Evolutionary conservation across 1,140 invertebrate species (phyloP).

Genomic region (Neodiprion lecontei): DNA sequence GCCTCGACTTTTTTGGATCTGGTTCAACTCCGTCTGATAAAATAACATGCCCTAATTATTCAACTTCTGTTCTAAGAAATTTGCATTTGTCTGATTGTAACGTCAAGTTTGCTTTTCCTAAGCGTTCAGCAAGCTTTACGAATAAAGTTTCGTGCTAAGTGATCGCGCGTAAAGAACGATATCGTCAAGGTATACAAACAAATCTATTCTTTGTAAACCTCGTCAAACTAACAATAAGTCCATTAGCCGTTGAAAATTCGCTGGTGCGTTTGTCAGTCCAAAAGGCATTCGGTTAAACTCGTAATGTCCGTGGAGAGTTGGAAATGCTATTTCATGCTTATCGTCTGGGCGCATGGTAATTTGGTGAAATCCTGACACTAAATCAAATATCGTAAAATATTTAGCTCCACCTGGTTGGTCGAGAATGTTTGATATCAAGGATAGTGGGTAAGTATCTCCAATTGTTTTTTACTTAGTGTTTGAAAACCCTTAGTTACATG

Average conservation of each 20-base stretch:
- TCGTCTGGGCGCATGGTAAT: background rate
- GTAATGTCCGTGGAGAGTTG: no score
- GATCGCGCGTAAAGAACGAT: no score
- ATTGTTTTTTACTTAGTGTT: slow-evolving; percentile 9
- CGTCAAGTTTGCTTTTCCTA: slow-evolving; percentile 7
- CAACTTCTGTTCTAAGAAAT: background rate
- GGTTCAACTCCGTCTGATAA: slow-evolving; percentile 29
- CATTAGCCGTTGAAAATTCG: background rate
- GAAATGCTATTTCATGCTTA: no score
- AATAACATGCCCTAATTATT: slow-evolving; percentile 26
- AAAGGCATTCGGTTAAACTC: no score
- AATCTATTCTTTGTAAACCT: no score
- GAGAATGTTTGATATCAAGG: background rate
- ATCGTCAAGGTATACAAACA: no score
- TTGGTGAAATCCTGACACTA: background rate
- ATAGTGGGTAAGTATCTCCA: background rate
- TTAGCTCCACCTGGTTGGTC: no score
- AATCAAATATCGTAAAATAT: slow-evolving; percentile 1
- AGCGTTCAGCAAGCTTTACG: background rate
- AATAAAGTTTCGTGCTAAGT: background rate
- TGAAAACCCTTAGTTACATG: background rate
- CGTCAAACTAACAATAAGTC: no score
- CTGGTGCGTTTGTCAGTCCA: background rate
- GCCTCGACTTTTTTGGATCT: slow-evolving; percentile 32
- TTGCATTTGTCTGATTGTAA: slow-evolving; percentile 13